phyloP scores from a whole-genome alignment of 2,113 vertebrate genomes.

The Poeciliopsis occidentalis region DNA sequence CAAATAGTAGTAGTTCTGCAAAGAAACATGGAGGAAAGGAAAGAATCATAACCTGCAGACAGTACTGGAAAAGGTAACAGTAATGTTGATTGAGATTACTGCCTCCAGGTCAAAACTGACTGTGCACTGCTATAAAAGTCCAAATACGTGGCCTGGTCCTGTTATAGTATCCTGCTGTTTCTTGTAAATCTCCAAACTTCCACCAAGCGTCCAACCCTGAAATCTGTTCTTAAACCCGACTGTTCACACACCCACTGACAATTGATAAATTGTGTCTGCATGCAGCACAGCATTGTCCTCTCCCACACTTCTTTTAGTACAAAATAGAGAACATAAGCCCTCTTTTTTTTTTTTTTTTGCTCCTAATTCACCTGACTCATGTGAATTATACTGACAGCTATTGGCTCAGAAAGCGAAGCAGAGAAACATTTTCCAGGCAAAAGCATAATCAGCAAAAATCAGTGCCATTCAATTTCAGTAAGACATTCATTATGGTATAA shows the following conservation, averaged over 20 bases:
- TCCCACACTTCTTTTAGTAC: conserved; percentile 46
- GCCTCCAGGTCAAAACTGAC: background rate
- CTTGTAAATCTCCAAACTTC: conserved; percentile 28
- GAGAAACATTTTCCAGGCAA: conserved; percentile 22
- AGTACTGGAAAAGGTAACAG: background rate
- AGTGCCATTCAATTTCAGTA: conserved; percentile 47
- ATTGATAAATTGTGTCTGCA: conserved; percentile 46
- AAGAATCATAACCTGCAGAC: background rate
- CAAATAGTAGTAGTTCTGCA: background rate
- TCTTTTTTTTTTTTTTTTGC: conserved; percentile 3
- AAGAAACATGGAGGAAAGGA: background rate
- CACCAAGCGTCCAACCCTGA: conserved; percentile 22
- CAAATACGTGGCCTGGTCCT: conserved; percentile 15
- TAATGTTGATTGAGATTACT: background rate
- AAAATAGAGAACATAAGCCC: conserved; percentile 38
- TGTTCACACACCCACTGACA: conserved; percentile 42
- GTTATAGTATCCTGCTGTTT: conserved; percentile 4
- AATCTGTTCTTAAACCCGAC: conserved; percentile 48
- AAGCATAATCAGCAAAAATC: conserved; percentile 50
- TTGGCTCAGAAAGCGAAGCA: conserved; percentile 23
- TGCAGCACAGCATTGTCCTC: conserved; percentile 38
- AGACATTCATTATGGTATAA: conserved; percentile 39
- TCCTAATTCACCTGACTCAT: conserved; percentile 31
- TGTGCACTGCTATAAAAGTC: conserved; percentile 7
- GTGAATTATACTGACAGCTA: conserved; percentile 47